phyloP scores from a whole-genome alignment of 2,113 vertebrate genomes.

The Silurus meridionalis region DNA sequence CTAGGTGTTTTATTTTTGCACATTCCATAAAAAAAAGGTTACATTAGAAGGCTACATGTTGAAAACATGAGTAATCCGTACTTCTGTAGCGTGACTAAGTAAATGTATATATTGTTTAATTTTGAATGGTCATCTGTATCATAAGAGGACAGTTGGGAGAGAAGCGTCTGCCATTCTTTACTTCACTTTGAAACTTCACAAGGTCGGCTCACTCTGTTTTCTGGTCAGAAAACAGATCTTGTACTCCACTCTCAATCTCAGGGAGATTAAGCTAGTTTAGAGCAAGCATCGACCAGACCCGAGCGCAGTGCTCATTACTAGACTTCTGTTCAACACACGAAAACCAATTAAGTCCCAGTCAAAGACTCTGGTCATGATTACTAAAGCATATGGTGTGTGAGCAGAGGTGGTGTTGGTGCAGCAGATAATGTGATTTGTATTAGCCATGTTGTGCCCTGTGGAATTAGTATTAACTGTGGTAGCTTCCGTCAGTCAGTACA shows the following conservation, averaged over 20 bases:
- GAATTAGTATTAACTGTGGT: slow-evolving; percentile 24
- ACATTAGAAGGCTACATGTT: background rate
- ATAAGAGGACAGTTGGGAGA: slow-evolving; percentile 16
- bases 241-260: slow-evolving; percentile 56
- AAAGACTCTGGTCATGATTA: slow-evolving; percentile 30
- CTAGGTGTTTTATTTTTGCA: slow-evolving; percentile 46
- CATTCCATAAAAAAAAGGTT: slow-evolving; percentile 6
- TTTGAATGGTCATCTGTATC: background rate
- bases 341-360: slow-evolving; percentile 34
- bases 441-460: slow-evolving; percentile 11
- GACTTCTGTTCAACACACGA: slow-evolving; percentile 33
- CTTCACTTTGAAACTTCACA: slow-evolving; percentile 55
- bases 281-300: slow-evolving; percentile 20
- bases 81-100: background rate
- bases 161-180: background rate
- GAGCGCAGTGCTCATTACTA: slow-evolving; percentile 32
- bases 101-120: background rate
- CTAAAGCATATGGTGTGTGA: slow-evolving; percentile 23
- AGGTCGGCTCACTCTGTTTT: slow-evolving; percentile 59
- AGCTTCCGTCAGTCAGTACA: slow-evolving; percentile 10
- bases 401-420: slow-evolving; percentile 8
- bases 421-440: slow-evolving; percentile 36
- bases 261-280: slow-evolving; percentile 49
- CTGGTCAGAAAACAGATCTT: slow-evolving; percentile 60
- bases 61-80: background rate